Base-by-base conservation (phyloP, 2,888 invertebrate species). In the Dasypolia templi region DNA sequence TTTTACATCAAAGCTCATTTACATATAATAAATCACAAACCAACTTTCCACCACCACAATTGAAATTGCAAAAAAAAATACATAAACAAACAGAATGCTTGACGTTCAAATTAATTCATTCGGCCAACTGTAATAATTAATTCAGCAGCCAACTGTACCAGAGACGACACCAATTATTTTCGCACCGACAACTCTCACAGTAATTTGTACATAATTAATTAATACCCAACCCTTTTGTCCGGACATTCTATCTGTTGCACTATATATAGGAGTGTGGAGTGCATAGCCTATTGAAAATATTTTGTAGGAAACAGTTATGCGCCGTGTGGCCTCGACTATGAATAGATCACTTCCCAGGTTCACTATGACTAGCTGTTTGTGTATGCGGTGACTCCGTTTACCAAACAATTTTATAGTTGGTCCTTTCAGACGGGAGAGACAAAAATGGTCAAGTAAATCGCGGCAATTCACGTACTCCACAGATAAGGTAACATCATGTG, bases 101-200 rank as follows among this genome's bases (percentile, higher is more conserved):
- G 76, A 65, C 74, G 70, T 66, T 72, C 79, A 81, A 86, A 89
- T 87, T 83, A 88, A 87, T 88, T 86, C 80, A 88, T 81, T 80
- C 64, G 76, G 68, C 72, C 79, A 86, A 84, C 85, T 86, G 85
- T 85, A 77, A 83, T 87, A 87, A 89, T 89, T 88, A 89, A 89
- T 89, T 87, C 82, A 81, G 63, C 74, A 78, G 67, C 75, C 71
- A 65, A 81, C 76, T 82, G 86, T 85, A 85, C 85, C 70, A 78
- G 82, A 55, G 81, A 77, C 78, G 83, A 82, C 85, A 77, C 79
- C 83, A 85, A 85, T 87, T 86, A 87, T 84, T 83, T 83, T 82
- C 84, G 76, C 81, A 84, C 72, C 72, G 84, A 85, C 82, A 81
- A 83, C 81, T 81, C 81, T 59, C 77, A 51, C 75, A 79, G 79